Evolutionary conservation across 92 coral and sea anemone species (phyloP).

Genomic region (Parazoanthus atlanticus): DNA sequence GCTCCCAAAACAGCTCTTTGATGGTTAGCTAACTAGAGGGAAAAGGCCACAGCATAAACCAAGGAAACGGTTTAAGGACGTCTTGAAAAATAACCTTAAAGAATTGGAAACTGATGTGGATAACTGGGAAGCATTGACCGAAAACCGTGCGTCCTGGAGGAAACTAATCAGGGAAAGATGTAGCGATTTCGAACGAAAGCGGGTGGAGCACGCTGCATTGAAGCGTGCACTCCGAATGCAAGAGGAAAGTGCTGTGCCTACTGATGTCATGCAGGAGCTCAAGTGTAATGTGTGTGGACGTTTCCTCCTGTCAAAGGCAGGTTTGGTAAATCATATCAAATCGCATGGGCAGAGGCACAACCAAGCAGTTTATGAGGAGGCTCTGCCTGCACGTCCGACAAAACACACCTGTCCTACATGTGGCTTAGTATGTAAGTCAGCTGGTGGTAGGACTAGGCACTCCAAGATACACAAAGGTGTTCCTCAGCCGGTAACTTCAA

Average conservation of each 20-base stretch:
- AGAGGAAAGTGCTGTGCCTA: not conserved
- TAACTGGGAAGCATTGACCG: constrained; percentile 23
- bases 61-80: constrained; percentile 24
- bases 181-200: not conserved
- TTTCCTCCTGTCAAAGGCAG: constrained; percentile 16
- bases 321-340: not conserved
- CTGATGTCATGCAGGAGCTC: not conserved
- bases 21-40: constrained; percentile 36
- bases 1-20: not conserved
- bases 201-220: not conserved
- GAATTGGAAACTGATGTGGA: not conserved
- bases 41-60: not conserved
- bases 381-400: not conserved
- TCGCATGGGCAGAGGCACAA: no score
- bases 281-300: constrained; percentile 18
- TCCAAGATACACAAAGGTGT: constrained; percentile 25
- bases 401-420: constrained; percentile 27
- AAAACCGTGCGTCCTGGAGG: constrained; percentile 10
- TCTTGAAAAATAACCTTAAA: constrained; percentile 5
- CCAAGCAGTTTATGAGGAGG: not conserved
- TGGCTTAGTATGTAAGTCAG: constrained; percentile 28
- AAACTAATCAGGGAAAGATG: not conserved
- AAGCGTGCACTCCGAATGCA: constrained; percentile 8
- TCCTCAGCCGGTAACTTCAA: constrained; percentile 12
- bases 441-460: constrained; percentile 39